phyloP scores from a whole-genome alignment of 2,113 vertebrate genomes.

The Cochlearius cochlearius region DNA sequence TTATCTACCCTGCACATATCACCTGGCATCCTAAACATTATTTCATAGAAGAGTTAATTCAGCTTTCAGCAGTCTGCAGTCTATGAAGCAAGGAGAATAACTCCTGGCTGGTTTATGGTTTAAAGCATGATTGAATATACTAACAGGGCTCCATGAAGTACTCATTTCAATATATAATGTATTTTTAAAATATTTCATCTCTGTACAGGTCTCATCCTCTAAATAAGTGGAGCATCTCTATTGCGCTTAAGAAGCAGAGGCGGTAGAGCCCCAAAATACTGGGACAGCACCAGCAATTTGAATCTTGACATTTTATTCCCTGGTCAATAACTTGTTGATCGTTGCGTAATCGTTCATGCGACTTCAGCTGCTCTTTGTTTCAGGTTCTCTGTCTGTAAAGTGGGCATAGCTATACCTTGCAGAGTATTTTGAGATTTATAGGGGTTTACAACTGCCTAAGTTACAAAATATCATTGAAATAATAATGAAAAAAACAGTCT shows the following conservation, averaged over 20 bases:
- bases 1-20: not conserved
- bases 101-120: constrained; percentile 26
- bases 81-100: constrained; percentile 44
- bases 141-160: constrained; percentile 48
- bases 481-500: not conserved
- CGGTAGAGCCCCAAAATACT: not conserved
- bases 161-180: constrained; percentile 40
- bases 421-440: not conserved
- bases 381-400: not conserved
- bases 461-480: not conserved
- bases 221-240: not conserved
- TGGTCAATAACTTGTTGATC: constrained; percentile 18
- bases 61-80: constrained; percentile 23
- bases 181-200: constrained; percentile 18
- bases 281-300: not conserved
- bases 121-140: constrained; percentile 39
- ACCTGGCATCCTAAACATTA: not conserved
- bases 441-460: not conserved
- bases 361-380: not conserved
- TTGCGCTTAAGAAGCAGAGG: not conserved
- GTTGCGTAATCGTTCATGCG: accelerated
- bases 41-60: constrained; percentile 11
- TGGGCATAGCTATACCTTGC: not conserved
- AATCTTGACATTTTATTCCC: not conserved
- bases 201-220: not conserved